phyloP scores from a whole-genome alignment of 2,113 vertebrate genomes.

The Pedionomus torquatus region DNA sequence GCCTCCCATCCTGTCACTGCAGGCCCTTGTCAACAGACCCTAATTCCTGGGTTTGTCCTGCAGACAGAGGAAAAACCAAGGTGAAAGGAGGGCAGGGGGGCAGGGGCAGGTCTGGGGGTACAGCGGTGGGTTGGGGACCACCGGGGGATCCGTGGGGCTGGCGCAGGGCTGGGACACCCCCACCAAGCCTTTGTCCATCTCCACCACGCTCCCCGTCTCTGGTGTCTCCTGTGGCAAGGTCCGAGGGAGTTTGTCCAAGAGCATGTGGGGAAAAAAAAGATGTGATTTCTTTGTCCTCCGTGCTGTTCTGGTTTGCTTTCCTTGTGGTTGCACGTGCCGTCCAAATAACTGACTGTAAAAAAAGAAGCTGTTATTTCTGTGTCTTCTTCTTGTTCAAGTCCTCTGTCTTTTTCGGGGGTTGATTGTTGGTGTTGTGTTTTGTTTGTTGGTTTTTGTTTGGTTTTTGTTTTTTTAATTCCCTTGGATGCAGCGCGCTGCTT shows the following conservation, averaged over 20 bases:
- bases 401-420: conserved; percentile 5
- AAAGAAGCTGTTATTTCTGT: background rate
- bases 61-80: background rate
- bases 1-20: no score
- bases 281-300: background rate
- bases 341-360: background rate
- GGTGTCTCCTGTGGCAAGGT: background rate
- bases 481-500: conserved; percentile 14
- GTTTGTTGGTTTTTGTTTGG: background rate
- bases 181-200: rapidly evolving
- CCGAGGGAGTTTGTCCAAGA: background rate
- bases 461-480: no score
- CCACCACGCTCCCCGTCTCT: background rate
- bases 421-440: no score
- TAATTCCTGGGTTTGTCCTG: rapidly evolving
- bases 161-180: background rate
- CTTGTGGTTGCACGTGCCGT: background rate
- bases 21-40: no score
- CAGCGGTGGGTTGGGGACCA: rapidly evolving
- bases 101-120: background rate
- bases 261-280: background rate
- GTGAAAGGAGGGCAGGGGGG: background rate
- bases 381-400: conserved; percentile 3
- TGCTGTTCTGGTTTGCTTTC: conserved; percentile 9
- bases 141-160: background rate